Percentiles rank a stretch among this genome's conserved stretches.
phyloP scores from a whole-genome alignment of 2,113 vertebrate genomes.

The Dissostichus mawsoni region DNA sequence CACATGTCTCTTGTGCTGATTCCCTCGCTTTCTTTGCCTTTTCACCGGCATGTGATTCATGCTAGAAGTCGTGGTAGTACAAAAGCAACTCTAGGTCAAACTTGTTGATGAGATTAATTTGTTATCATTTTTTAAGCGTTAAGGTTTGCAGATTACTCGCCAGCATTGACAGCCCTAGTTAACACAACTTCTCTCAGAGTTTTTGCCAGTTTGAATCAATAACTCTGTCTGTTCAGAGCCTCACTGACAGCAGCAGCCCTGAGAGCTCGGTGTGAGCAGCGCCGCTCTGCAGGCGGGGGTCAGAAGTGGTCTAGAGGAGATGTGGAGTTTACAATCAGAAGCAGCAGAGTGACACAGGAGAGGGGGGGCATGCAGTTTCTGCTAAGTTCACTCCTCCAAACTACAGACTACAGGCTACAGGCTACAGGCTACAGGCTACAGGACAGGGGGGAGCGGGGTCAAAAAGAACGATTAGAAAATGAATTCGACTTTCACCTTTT shows the following conservation, averaged over 20 bases:
- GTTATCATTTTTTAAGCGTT: no score
- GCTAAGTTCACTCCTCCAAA: slow-evolving; percentile 96
- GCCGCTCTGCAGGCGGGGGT: slow-evolving; percentile 54
- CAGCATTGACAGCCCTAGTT: no score
- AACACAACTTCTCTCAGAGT: no score
- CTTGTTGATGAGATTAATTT: no score
- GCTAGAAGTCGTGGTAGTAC: no score
- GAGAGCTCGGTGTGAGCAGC: slow-evolving; percentile 52
- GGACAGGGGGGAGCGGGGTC: slow-evolving; percentile 51
- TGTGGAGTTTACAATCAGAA: slow-evolving; percentile 81
- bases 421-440: slow-evolving; percentile 29
- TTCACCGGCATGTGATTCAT: no score
- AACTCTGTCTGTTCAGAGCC: not conserved
- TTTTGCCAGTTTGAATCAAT: not conserved
- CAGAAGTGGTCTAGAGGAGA: slow-evolving; percentile 87
- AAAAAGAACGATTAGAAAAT: slow-evolving; percentile 90
- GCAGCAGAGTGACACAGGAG: slow-evolving; percentile 93
- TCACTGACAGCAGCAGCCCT: slow-evolving; percentile 48
- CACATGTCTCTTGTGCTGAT: no score
- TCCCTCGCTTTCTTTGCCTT: no score
- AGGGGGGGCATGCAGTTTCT: slow-evolving; percentile 93
- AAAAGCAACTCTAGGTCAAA: no score
- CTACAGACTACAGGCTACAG: slow-evolving; percentile 84
- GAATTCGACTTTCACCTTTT: slow-evolving; percentile 99
- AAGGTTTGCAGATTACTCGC: no score